Evolutionary conservation across 2,888 invertebrate genomes (phyloP).

Genomic region (Leptura quadrifasciata): DNA sequence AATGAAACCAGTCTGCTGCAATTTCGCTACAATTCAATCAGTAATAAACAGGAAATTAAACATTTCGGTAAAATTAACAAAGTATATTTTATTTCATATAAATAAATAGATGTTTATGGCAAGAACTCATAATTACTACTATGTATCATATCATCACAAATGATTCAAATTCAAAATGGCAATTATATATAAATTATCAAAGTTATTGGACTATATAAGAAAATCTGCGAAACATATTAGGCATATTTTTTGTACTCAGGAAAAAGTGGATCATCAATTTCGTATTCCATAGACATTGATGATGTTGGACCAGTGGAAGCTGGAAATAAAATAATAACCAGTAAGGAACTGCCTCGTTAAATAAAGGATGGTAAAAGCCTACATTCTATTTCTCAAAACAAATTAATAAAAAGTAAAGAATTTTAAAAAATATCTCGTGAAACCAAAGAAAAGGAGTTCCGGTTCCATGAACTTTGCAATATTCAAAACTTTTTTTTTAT

Average conservation of each 20-base stretch:
- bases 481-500: too few relatives aligned
- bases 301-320: slow-evolving; percentile 31
- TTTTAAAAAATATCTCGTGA: too few relatives aligned
- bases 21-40: too few relatives aligned
- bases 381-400: too few relatives aligned
- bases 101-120: background rate
- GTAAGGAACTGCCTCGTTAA: too few relatives aligned
- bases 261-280: slow-evolving; percentile 26
- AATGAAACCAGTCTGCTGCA: too few relatives aligned
- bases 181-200: background rate
- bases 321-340: slow-evolving; percentile 6
- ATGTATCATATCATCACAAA: background rate
- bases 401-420: too few relatives aligned
- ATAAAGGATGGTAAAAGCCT: too few relatives aligned
- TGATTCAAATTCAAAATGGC: background rate
- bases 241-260: slow-evolving; percentile 36
- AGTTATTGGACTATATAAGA: background rate
- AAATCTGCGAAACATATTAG: background rate
- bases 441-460: too few relatives aligned
- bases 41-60: too few relatives aligned
- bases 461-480: too few relatives aligned
- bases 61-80: background rate
- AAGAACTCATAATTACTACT: background rate
- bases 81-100: background rate
- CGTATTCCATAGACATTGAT: slow-evolving; percentile 20